Percentiles rank a stretch among this genome's conserved stretches.
These are phyloP conservation scores for Varroa destructor DNA, from an alignment of 1,140 invertebrate species.

Conservation along the genomic window DNA sequence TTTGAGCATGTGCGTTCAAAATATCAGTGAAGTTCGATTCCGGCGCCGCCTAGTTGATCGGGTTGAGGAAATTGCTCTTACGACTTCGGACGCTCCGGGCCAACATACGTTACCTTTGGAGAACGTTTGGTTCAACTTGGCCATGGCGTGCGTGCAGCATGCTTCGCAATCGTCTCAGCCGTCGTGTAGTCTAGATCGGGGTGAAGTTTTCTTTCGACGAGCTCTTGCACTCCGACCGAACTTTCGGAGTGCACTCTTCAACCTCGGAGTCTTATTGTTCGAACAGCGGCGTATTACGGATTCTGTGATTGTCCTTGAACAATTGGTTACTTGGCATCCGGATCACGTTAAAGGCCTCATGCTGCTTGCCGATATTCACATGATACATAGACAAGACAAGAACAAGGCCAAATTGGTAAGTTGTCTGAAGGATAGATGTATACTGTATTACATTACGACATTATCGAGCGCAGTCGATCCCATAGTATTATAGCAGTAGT, in stretches of 20 bases:
- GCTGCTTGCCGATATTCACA: slow-evolving; percentile 19
- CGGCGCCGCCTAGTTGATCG: background rate
- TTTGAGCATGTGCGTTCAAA: slow-evolving; percentile 15
- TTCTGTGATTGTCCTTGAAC: background rate
- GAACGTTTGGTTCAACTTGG: slow-evolving; percentile 24
- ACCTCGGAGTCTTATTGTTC: slow-evolving; percentile 11
- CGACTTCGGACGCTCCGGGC: too few species aligned
- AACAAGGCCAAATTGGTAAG: background rate
- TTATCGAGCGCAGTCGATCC: background rate
- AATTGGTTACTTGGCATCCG: background rate
- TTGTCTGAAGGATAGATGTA: too few species aligned
- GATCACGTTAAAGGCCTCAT: slow-evolving; percentile 13
- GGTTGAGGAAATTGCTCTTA: background rate
- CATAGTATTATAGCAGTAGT: background rate
- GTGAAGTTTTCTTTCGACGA: slow-evolving; percentile 3
- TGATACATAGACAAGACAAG: background rate
- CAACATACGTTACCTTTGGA: background rate
- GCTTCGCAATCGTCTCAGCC: background rate
- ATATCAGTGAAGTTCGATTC: background rate
- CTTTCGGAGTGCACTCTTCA: slow-evolving; percentile 23
- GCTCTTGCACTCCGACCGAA: background rate
- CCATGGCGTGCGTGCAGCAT: slow-evolving; percentile 4
- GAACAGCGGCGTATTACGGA: background rate
- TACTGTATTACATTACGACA: background rate
- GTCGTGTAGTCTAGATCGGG: background rate